Evolutionary conservation across 2,113 vertebrate genomes (phyloP).

Genomic region (Cacatua alba): DNA sequence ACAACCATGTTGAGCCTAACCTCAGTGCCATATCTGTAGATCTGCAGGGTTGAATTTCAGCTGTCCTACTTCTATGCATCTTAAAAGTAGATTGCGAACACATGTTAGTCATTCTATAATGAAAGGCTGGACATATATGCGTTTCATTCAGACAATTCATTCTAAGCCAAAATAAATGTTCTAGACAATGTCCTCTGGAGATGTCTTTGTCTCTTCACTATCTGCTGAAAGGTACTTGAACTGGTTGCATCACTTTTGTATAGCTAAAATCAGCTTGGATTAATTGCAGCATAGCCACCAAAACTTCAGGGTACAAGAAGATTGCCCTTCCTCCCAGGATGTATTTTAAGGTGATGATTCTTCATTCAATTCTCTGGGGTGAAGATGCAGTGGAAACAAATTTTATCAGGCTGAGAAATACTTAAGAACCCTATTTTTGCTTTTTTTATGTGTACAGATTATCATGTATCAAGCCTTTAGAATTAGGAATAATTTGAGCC

Average conservation of each 20-base stretch:
- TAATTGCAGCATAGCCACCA: not conserved
- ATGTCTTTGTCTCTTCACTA: not conserved
- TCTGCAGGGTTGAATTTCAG: not conserved
- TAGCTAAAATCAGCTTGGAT: not conserved
- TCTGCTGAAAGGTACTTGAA: not conserved
- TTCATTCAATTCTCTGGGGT: not conserved
- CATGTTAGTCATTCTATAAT: not conserved
- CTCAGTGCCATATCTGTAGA: not conserved
- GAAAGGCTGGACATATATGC: not conserved
- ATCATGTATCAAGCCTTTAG: not conserved
- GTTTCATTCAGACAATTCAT: not conserved
- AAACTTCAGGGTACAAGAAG: not conserved
- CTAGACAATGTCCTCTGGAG: not conserved
- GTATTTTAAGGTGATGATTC: not conserved
- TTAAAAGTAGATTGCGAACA: not conserved
- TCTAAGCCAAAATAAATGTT: not conserved
- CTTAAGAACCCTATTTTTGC: not conserved
- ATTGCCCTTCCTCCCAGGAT: not conserved
- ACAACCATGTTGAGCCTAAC: rapidly evolving
- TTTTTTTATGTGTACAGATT: not conserved
- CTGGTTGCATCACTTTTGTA: not conserved
- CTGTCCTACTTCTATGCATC: not conserved
- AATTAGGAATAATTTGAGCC: not conserved
- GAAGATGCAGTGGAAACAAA: not conserved
- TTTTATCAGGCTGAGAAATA: not conserved